These are phyloP conservation scores for Tholera decimalis DNA, from an alignment of 2,888 invertebrate species.

Conservation along the genomic window DNA sequence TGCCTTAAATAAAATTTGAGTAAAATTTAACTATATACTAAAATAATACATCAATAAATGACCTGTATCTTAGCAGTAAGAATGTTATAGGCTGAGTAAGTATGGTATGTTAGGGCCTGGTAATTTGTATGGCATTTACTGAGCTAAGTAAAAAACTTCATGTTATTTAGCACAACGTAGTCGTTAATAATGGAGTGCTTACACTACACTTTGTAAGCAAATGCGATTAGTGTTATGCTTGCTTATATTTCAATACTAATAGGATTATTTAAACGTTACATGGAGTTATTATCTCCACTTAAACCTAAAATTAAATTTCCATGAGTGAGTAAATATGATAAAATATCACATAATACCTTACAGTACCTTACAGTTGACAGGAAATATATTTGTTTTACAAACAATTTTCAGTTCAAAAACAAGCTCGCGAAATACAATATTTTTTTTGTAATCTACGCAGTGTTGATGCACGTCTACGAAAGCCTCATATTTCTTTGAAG, in stretches of 20 bases:
- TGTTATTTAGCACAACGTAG: no score
- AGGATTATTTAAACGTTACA: slow-evolving; percentile 31
- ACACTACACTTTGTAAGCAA: slow-evolving; percentile 2
- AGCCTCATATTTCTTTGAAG: background rate
- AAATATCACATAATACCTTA: background rate
- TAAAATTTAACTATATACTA: no score
- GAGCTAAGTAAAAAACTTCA: no score
- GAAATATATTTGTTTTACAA: background rate
- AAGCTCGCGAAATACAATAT: background rate
- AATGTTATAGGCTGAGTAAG: no score
- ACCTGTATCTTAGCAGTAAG: no score
- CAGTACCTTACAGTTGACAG: background rate
- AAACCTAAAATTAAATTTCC: background rate
- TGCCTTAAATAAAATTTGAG: no score
- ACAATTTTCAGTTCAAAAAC: background rate
- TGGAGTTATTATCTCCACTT: background rate
- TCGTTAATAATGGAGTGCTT: background rate
- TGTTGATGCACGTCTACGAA: slow-evolving; percentile 4
- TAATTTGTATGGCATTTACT: background rate
- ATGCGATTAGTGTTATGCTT: slow-evolving; percentile 23
- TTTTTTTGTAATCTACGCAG: background rate
- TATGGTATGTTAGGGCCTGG: background rate
- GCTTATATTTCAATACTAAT: slow-evolving; percentile 12
- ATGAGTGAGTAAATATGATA: background rate
- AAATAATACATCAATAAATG: no score